Evolutionary conservation across 2,113 vertebrate species (phyloP).

Genomic region (Baryphthengus martii): DNA sequence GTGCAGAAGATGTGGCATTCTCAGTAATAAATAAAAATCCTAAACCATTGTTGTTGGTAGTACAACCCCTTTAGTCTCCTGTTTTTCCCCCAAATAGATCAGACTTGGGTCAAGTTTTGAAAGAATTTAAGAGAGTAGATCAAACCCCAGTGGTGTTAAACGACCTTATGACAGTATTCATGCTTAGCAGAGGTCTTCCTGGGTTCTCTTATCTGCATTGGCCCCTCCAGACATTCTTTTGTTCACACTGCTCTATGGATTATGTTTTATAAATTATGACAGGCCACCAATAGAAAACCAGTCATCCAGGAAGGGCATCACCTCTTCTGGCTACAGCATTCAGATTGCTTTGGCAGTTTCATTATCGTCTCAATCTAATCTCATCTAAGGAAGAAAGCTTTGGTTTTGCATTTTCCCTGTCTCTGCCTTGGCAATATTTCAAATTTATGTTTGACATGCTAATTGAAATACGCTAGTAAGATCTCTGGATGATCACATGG

Average conservation of each 20-base stretch:
- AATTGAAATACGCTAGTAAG: slow-evolving; percentile 62
- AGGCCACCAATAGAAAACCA: slow-evolving; percentile 58
- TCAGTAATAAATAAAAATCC: not conserved
- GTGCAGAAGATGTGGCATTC: not conserved
- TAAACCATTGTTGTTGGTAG: not conserved
- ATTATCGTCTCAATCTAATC: slow-evolving; percentile 66
- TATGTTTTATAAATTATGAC: slow-evolving; percentile 73
- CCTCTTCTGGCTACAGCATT: slow-evolving; percentile 23
- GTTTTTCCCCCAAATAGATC: not conserved
- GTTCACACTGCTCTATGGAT: slow-evolving; percentile 5
- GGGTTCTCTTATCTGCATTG: not conserved
- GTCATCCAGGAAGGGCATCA: slow-evolving; percentile 69
- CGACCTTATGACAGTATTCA: not conserved
- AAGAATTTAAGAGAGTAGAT: not conserved
- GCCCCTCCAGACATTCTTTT: not conserved
- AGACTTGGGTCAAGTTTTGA: not conserved
- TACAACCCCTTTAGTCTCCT: not conserved
- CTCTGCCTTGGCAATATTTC: slow-evolving; percentile 20
- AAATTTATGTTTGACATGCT: slow-evolving; percentile 54
- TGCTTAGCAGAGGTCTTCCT: not conserved
- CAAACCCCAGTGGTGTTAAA: not conserved
- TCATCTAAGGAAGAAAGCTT: slow-evolving; percentile 52
- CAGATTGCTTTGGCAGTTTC: slow-evolving; percentile 65
- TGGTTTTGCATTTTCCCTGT: not conserved
- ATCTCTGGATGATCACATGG: not conserved